Evolutionary conservation across 2,888 invertebrate genomes (phyloP).

Genomic region (Plemyria rubiginata): DNA sequence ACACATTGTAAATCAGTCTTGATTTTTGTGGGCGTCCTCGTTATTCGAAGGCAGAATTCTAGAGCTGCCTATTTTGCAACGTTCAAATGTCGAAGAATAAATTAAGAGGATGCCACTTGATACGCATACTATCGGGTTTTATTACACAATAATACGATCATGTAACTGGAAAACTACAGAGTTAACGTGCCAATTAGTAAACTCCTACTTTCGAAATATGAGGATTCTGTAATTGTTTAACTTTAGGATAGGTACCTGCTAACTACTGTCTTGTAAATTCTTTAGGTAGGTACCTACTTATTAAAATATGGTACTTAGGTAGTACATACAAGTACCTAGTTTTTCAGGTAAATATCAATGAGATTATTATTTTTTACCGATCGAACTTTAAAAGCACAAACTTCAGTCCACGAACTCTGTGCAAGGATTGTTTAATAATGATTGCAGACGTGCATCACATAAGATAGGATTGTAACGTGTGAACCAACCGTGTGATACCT

Average conservation of each 20-base stretch:
- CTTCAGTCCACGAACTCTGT: no score
- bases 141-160: slow-evolving; percentile 1
- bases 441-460: slow-evolving; percentile 48
- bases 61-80: slow-evolving; percentile 14
- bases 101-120: slow-evolving; percentile 4
- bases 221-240: no score
- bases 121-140: background rate
- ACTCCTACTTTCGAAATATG: no score
- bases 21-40: slow-evolving; percentile 10
- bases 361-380: no score
- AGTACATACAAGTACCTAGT: no score
- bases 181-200: background rate
- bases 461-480: slow-evolving; percentile 51
- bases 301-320: no score
- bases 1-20: slow-evolving; percentile 2
- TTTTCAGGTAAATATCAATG: no score
- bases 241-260: no score
- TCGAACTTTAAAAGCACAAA: background rate
- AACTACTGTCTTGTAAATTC: no score
- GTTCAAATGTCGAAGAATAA: slow-evolving; percentile 17
- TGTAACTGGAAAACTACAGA: background rate
- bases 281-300: no score
- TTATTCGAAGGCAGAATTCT: slow-evolving; percentile 8
- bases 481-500: slow-evolving; percentile 42
- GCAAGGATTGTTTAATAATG: background rate